Base-by-base conservation (phyloP, 2,113 vertebrate genomes). In the Psilopogon haemacephalus region DNA sequence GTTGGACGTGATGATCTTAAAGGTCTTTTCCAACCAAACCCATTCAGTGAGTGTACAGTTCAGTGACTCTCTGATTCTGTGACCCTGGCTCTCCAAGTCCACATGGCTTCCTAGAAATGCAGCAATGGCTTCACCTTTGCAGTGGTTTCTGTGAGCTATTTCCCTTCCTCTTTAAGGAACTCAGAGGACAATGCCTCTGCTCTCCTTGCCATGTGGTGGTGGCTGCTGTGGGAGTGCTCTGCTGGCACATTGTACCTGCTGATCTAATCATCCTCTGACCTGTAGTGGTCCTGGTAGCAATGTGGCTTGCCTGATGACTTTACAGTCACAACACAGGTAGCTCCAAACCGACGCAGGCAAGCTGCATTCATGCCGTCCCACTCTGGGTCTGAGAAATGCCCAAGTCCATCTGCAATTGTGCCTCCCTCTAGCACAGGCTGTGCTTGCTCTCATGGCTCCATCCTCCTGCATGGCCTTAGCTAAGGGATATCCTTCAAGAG, bases 371-470 rank as follows among this genome's bases (percentile, higher is more conserved):
- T 21, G 27, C 35, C 30, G 4, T 11, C 20, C 9, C 54, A 46
- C 0, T 1, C 40, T 37, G 38, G 24, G 33, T 75, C 33, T 86
- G 81, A 78, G 78, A 63, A 35, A 58, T 1, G 2, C 12, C 5
- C 9, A 26, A 37, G 54, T 38, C 38, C 17, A 6, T 75, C 60
- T 18, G 26, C 5, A 4, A 55, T n/a, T 33, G 17, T 38, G 50
- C 68, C n/a, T 58, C 26, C 42, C 46, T 24, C 50, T 50, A 33
- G 42, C 35, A 11, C 19, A 0, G 2, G 15, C 18, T 0, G 0
- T 6, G 62, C 18, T 5, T 52, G 44, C 20, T 52, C 67, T 71
- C 1, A 0, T 19, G 40, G 58, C 32, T 84, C 24, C 7, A 1
- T 67, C 38, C 30, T 8, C 4, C 16, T 2, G 48, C 0, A 0